Evolutionary conservation across 1,140 invertebrate species (phyloP).

Genomic region (Drosophila tsacasi): DNA sequence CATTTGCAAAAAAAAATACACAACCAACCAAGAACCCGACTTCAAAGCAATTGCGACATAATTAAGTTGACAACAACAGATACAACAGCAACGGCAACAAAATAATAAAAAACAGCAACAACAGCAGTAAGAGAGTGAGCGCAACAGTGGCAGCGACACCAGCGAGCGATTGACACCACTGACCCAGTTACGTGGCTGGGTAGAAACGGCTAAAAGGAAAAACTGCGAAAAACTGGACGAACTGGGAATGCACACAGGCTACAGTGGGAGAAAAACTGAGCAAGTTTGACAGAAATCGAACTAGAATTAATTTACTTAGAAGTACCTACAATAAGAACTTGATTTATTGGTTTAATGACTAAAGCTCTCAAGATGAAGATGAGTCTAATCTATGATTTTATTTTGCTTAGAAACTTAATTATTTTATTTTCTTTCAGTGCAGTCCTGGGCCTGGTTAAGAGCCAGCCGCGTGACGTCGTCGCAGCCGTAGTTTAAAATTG

Average conservation of each 20-base stretch:
- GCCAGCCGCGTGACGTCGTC: conserved; percentile 51
- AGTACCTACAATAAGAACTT: background rate
- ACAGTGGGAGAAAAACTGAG: background rate
- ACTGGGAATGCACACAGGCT: conserved; percentile 24
- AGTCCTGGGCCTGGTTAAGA: conserved; percentile 17
- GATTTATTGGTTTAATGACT: accelerated
- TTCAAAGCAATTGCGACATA: conserved; percentile 82
- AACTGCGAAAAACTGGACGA: conserved; percentile 52
- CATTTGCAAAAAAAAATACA: conserved; percentile 54
- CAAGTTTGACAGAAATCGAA: background rate
- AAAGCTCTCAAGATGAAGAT: background rate
- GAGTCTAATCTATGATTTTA: background rate
- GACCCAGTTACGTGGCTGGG: conserved; percentile 67
- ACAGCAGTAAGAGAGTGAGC: conserved; percentile 25
- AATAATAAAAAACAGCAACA: conserved; percentile 29
- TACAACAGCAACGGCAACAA: conserved; percentile 14
- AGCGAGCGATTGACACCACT: conserved; percentile 73
- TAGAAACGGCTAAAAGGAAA: conserved; percentile 43
- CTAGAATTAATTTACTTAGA: accelerated
- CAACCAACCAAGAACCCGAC: conserved; percentile 51
- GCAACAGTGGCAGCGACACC: conserved; percentile 46
- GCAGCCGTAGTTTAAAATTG: conserved; percentile 67
- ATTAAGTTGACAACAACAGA: conserved; percentile 80
- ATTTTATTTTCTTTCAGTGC: conserved; percentile 1
- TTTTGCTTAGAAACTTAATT: background rate